Conservation (phyloP, 2,113 vertebrate species). For the Callospermophilus lateralis region DNA sequence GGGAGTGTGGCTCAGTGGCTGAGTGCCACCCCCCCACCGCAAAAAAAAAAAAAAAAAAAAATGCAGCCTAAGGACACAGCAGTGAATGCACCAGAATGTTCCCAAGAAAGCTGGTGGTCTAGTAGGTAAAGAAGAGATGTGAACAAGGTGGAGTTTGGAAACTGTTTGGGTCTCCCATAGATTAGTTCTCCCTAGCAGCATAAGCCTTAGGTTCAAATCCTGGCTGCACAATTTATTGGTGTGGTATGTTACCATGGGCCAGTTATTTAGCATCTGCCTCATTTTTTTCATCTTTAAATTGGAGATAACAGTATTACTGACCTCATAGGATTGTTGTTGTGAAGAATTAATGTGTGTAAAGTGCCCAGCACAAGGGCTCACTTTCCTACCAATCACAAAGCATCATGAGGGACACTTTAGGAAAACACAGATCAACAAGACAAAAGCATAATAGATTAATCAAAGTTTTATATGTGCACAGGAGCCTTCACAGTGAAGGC, state of each 20-base stretch:
- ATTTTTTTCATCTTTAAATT: constrained; percentile 2
- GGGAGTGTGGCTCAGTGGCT: too few relatives aligned
- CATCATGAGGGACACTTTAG: too few relatives aligned
- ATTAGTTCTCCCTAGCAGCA: not conserved
- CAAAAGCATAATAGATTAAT: not conserved
- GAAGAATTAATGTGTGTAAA: not conserved
- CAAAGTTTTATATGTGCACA: not conserved
- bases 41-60: not conserved
- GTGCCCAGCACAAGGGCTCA: too few relatives aligned
- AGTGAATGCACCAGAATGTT: not conserved
- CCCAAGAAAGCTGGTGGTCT: not conserved
- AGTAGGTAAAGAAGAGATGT: not conserved
- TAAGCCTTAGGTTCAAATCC: not conserved
- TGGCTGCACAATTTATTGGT: not conserved
- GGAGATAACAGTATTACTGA: not conserved
- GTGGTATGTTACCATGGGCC: not conserved
- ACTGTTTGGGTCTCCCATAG: not conserved
- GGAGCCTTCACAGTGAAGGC: not conserved
- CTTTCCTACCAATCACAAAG: not conserved
- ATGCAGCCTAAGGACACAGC: not conserved
- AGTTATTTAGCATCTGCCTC: not conserved
- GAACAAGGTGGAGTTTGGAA: not conserved
- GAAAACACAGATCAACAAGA: not conserved
- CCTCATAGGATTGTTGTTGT: not conserved
- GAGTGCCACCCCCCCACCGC: too few relatives aligned